phyloP scores from a whole-genome alignment of 2,113 vertebrate species.

The Ceyx margarethae region DNA sequence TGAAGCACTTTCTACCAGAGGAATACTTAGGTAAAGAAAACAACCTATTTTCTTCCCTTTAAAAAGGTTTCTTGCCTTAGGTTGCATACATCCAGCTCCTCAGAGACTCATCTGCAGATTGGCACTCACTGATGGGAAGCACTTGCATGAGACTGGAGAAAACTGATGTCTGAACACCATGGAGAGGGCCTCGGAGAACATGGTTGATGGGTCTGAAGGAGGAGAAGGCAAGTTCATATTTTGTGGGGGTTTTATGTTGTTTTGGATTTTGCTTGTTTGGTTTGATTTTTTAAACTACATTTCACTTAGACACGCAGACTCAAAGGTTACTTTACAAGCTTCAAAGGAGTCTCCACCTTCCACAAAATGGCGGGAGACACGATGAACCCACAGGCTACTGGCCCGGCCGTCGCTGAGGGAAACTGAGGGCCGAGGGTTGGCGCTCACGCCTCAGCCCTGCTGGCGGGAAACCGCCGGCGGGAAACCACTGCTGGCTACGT shows the following conservation, averaged over 20 bases:
- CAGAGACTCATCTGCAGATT: neutral
- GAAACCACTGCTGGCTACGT: fast-evolving
- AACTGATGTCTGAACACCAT: fast-evolving
- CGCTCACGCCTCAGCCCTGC: too few species aligned
- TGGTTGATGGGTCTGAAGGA: fast-evolving
- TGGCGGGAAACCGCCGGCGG: too few species aligned
- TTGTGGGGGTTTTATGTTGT: neutral
- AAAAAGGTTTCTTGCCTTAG: neutral
- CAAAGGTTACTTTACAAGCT: neutral
- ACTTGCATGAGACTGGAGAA: fast-evolving
- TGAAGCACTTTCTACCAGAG: neutral
- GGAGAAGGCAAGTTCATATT: neutral
- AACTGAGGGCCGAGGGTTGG: neutral
- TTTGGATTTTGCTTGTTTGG: too few species aligned
- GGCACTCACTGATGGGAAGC: fast-evolving
- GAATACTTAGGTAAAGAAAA: neutral
- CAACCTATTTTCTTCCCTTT: too few species aligned
- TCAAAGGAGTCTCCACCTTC: neutral
- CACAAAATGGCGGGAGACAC: fast-evolving
- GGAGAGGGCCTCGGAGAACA: fast-evolving
- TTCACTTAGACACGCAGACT: fast-evolving
- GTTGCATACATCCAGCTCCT: neutral
- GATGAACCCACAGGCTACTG: fast-evolving
- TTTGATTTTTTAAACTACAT: too few species aligned
- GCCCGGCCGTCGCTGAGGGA: too few species aligned